These are phyloP conservation scores for Drosophila kuntzei DNA, from an alignment of 2,888 invertebrate genomes.

Conservation along the genomic window DNA sequence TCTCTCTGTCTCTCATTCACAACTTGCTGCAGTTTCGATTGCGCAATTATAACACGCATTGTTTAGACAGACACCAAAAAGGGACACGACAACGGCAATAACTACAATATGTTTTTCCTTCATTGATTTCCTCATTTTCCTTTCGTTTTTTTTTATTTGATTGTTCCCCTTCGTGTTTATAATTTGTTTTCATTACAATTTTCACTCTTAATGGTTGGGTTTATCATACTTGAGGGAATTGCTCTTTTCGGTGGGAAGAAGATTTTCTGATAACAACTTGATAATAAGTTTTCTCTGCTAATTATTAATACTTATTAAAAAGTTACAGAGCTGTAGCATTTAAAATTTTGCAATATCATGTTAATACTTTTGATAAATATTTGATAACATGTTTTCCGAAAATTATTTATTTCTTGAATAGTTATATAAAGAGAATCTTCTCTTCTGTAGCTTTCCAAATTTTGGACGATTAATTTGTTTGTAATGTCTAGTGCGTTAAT, in stretches of 20 bases:
- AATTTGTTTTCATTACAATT: conserved; percentile 80
- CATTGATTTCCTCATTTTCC: conserved; percentile 33
- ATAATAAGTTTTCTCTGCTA: conserved; percentile 13
- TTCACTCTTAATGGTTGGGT: conserved; percentile 59
- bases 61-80: conserved; percentile 65
- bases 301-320: not conserved
- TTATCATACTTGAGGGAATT: conserved; percentile 43
- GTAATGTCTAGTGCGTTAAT: too few species aligned
- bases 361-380: not conserved
- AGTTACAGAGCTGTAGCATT: not conserved
- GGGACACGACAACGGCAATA: conserved; percentile 51
- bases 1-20: conserved; percentile 3
- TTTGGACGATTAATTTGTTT: too few species aligned
- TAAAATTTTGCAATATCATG: not conserved
- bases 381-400: not conserved
- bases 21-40: conserved; percentile 68
- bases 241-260: conserved; percentile 48
- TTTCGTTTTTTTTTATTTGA: conserved; percentile 13
- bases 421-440: too few species aligned
- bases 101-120: conserved; percentile 78
- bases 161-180: conserved; percentile 53
- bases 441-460: too few species aligned
- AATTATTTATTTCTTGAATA: not conserved
- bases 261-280: conserved; percentile 11
- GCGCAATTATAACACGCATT: conserved; percentile 82